Conservation (phyloP, 2,113 vertebrate genomes). For the Elachura formosa region DNA sequence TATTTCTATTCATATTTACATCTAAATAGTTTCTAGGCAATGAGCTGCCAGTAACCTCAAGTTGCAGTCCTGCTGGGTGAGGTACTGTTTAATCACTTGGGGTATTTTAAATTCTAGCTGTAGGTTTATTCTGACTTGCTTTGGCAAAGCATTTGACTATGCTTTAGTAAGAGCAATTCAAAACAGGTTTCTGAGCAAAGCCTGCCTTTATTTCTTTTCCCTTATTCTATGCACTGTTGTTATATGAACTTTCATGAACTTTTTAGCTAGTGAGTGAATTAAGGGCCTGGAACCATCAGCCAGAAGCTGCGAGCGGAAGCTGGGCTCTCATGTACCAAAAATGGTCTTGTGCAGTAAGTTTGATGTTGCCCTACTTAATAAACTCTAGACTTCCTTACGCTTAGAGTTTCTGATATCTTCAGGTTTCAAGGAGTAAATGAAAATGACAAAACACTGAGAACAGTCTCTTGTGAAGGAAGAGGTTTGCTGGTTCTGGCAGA, state of each 20-base stretch:
- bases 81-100: not conserved
- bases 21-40: not conserved
- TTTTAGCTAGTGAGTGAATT: not conserved
- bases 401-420: not conserved
- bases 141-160: not conserved
- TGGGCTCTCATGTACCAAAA: fast-evolving
- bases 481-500: not conserved
- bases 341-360: not conserved
- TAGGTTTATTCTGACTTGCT: not conserved
- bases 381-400: not conserved
- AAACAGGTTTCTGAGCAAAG: not conserved
- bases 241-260: not conserved
- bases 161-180: not conserved
- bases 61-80: not conserved
- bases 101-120: not conserved
- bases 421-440: not conserved
- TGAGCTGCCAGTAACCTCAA: not conserved
- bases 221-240: not conserved
- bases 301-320: not conserved
- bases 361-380: fast-evolving
- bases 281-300: not conserved
- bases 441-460: not conserved
- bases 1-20: not conserved
- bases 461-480: not conserved
- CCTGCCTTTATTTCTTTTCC: not conserved